A percentile compares a stretch with the other conserved stretches of the same genome.
Conservation (phyloP, 2,888 invertebrate genomes). For the Andrena hattorfiana region DNA sequence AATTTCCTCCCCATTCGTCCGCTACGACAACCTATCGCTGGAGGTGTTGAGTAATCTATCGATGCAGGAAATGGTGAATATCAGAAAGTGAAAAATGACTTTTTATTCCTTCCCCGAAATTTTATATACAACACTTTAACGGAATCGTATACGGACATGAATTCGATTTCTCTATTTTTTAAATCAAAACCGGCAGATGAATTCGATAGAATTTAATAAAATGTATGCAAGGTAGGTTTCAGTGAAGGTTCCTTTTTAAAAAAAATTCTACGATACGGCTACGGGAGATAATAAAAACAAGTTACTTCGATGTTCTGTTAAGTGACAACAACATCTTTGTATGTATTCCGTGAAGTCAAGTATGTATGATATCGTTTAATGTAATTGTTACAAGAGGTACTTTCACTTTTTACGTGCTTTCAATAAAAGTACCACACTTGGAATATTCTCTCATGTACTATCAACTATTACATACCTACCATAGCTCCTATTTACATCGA, state of each 20-base stretch:
- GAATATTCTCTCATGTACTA: constrained; percentile 24
- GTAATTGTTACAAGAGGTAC: constrained; percentile 3
- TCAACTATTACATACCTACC: constrained; percentile 25
- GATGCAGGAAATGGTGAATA: not conserved
- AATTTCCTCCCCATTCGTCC: not conserved
- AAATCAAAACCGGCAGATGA: too few species aligned
- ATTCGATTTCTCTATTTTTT: too few species aligned
- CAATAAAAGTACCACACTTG: constrained; percentile 29
- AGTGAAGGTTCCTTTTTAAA: not conserved
- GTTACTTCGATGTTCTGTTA: not conserved
- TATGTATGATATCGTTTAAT: constrained; percentile 4
- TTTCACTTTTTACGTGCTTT: constrained; percentile 15
- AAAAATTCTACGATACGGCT: not conserved
- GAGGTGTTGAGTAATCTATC: not conserved
- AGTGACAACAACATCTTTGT: not conserved
- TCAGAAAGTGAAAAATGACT: not conserved
- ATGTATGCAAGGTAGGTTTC: too few species aligned
- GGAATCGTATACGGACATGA: too few species aligned
- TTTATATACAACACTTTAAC: not conserved
- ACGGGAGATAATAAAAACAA: not conserved
- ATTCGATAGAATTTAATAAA: too few species aligned
- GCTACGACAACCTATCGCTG: not conserved
- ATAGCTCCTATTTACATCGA: constrained; percentile 46
- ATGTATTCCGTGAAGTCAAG: constrained; percentile 21
- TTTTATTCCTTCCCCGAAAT: not conserved